A percentile compares a stretch with the other conserved stretches of the same genome.
phyloP scores from a whole-genome alignment of 2,797 vertebrate genomes.

The Tarsius wallacei region DNA sequence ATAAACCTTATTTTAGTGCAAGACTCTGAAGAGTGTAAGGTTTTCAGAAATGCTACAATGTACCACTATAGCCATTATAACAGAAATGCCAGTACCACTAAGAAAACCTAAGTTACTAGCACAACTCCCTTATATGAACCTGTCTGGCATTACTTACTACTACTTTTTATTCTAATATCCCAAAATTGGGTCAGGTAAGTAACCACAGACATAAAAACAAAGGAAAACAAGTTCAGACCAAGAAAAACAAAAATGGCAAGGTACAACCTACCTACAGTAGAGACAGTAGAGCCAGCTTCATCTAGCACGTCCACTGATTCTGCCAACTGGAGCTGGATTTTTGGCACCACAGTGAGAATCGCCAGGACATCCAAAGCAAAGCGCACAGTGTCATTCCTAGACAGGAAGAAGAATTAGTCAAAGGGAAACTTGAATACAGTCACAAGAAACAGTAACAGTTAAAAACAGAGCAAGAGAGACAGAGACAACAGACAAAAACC shows the following conservation, averaged over 20 bases:
- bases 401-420: slow-evolving; percentile 67
- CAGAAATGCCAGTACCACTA: not conserved
- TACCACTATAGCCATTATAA: not conserved
- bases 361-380: slow-evolving; percentile 98
- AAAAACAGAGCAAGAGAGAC: not conserved
- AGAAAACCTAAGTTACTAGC: not conserved
- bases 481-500: not conserved
- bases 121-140: not conserved
- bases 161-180: slow-evolving; percentile 10
- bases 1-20: not conserved
- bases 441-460: slow-evolving; percentile 3
- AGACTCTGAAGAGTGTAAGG: not conserved
- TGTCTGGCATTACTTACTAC: not conserved
- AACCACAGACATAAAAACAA: not conserved
- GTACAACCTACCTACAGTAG: slow-evolving; percentile 96
- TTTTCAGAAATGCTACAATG: not conserved
- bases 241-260: slow-evolving; percentile 25
- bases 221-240: slow-evolving; percentile 50
- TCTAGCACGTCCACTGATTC: slow-evolving; percentile 97
- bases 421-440: slow-evolving; percentile 4
- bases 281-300: slow-evolving; percentile 96
- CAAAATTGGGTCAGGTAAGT: not conserved
- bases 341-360: slow-evolving; percentile 98
- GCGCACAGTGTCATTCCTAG: slow-evolving; percentile 98
- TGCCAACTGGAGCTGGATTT: slow-evolving; percentile 97